A percentile compares a stretch with the other conserved stretches of the same genome.
Conservation (phyloP, 1,140 invertebrate species). For the Ladona fulva region DNA sequence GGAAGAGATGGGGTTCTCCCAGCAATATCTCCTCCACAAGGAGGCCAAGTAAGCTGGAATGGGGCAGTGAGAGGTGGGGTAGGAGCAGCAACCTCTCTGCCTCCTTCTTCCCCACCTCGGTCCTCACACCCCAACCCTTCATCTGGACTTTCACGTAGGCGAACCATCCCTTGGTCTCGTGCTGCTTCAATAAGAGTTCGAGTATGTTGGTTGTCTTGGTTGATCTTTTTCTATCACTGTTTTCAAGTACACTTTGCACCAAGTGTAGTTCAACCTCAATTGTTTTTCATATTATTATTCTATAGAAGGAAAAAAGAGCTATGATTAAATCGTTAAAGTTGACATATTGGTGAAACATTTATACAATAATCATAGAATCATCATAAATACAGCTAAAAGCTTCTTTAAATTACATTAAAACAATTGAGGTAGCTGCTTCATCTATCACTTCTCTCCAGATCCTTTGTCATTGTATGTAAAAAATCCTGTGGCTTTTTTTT, state of each 20-base stretch:
- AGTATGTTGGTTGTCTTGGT: slow-evolving; percentile 5
- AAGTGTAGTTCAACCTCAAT: neutral
- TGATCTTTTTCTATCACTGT: neutral
- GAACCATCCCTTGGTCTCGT: neutral
- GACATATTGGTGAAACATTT: no score
- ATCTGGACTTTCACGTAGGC: slow-evolving; percentile 2
- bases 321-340: no score
- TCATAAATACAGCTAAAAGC: no score
- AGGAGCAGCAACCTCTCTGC: neutral
- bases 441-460: no score
- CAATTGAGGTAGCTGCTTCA: no score
- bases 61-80: neutral
- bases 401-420: no score
- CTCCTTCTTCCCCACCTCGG: neutral
- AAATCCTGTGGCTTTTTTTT: no score
- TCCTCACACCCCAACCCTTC: slow-evolving; percentile 1
- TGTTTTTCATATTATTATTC: neutral
- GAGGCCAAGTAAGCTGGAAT: neutral
- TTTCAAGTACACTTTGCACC: neutral
- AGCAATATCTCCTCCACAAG: neutral
- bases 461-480: no score
- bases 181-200: slow-evolving; percentile 4
- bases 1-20: neutral
- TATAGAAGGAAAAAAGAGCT: no score
- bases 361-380: no score